Evolutionary conservation across 2,797 vertebrate species (phyloP).

Genomic region (Geotrypetes seraphini): DNA sequence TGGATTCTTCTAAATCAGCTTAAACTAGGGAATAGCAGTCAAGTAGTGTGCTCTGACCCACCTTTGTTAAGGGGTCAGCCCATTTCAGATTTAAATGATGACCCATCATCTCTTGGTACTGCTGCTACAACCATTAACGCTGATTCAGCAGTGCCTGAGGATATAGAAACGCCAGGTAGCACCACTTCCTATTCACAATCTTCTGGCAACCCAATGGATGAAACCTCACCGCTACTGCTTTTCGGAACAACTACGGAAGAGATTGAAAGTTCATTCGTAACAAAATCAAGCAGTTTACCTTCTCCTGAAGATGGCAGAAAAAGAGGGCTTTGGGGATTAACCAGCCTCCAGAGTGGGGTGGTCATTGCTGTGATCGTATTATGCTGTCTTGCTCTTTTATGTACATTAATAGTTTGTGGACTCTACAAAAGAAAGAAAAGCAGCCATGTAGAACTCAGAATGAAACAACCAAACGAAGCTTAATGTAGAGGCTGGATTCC

Average conservation of each 20-base stretch:
- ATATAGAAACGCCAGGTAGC: too few species aligned
- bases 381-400: conserved; percentile 40
- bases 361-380: conserved; percentile 50
- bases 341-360: conserved; percentile 36
- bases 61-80: conserved; percentile 33
- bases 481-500: conserved; percentile 7
- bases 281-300: neutral
- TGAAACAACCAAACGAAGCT: conserved; percentile 50
- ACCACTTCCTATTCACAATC: too few species aligned
- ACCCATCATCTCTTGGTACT: conserved; percentile 7
- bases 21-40: conserved; percentile 53
- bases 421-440: conserved; percentile 46
- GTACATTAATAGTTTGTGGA: conserved; percentile 37
- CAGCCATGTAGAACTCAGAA: conserved; percentile 32
- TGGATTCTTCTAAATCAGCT: conserved; percentile 63
- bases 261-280: too few species aligned
- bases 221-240: neutral
- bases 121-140: neutral
- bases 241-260: neutral
- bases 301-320: conserved; percentile 1
- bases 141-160: neutral
- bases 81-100: conserved; percentile 38
- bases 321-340: conserved; percentile 33
- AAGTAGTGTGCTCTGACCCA: conserved; percentile 60
- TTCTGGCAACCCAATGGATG: neutral